Conservation (phyloP, 2,888 invertebrate species). For the Notodonta dromedarius region DNA sequence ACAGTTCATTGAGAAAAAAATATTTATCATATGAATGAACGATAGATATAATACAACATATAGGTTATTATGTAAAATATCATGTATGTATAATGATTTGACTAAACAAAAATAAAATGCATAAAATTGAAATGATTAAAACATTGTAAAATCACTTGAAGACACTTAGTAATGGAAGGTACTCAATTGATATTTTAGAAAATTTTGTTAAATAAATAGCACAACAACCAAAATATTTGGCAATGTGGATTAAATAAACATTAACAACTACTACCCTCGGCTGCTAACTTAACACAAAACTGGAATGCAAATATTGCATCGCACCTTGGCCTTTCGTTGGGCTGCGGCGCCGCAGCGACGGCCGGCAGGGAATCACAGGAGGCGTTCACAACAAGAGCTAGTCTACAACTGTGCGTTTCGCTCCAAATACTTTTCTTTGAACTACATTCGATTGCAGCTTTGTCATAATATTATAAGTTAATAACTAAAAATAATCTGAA, state of each 20-base stretch:
- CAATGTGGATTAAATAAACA: slow-evolving; percentile 78
- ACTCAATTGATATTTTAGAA: slow-evolving; percentile 77
- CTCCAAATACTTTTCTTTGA: slow-evolving; percentile 76
- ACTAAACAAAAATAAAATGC: slow-evolving; percentile 83
- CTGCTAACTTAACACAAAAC: slow-evolving; percentile 79
- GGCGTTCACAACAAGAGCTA: slow-evolving; percentile 69
- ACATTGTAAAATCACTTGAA: slow-evolving; percentile 78
- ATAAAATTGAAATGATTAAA: slow-evolving; percentile 82
- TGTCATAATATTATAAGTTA: slow-evolving; percentile 68
- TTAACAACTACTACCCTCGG: slow-evolving; percentile 75
- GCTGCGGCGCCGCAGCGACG: slow-evolving; percentile 33
- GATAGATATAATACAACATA: slow-evolving; percentile 77
- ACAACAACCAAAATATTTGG: slow-evolving; percentile 83
- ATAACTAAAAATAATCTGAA: slow-evolving; percentile 80
- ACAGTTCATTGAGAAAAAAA: slow-evolving; percentile 82
- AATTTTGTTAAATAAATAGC: slow-evolving; percentile 76
- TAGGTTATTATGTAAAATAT: slow-evolving; percentile 73
- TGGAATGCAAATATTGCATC: slow-evolving; percentile 85
- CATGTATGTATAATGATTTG: slow-evolving; percentile 76
- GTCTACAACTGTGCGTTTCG: slow-evolving; percentile 77
- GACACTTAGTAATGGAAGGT: slow-evolving; percentile 79
- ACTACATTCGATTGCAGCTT: slow-evolving; percentile 79
- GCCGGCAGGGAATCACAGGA: slow-evolving; percentile 53
- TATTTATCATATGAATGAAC: slow-evolving; percentile 76
- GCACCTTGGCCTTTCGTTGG: slow-evolving; percentile 68